Evolutionary conservation across 2,113 vertebrate species (phyloP).

Genomic region (Rhea americana): DNA sequence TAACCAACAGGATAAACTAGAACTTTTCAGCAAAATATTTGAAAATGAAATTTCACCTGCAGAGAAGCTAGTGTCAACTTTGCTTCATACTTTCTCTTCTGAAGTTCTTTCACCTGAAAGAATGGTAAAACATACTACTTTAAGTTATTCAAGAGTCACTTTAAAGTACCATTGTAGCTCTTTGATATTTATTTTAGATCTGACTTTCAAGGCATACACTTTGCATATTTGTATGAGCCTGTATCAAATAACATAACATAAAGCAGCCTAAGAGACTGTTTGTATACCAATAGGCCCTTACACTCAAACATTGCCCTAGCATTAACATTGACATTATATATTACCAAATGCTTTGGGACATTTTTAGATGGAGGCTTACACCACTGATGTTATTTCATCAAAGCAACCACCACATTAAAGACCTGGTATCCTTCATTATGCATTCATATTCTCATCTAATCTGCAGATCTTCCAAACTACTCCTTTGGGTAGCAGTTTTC

Average conservation of each 20-base stretch:
- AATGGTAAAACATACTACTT: background rate
- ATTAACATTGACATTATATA: background rate
- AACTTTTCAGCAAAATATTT: background rate
- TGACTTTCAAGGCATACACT: fast-evolving
- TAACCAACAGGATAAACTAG: background rate
- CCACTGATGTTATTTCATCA: background rate
- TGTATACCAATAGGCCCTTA: background rate
- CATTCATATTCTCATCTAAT: background rate
- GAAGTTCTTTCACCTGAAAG: conserved; percentile 77
- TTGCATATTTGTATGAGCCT: background rate
- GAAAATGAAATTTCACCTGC: conserved; percentile 66
- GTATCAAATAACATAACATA: background rate
- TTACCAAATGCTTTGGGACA: background rate
- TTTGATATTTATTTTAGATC: background rate
- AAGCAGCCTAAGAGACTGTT: background rate
- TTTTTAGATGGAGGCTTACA: background rate
- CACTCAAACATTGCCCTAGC: background rate
- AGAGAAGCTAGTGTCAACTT: conserved; percentile 73
- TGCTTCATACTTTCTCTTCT: conserved; percentile 63
- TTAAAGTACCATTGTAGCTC: background rate
- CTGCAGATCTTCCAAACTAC: background rate
- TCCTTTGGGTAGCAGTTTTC: background rate
- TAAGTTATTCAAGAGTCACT: background rate
- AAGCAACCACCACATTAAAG: background rate
- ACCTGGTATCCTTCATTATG: background rate